Evolutionary conservation across 2,113 vertebrate genomes (phyloP).

Genomic region (Lutjanus erythropterus): DNA sequence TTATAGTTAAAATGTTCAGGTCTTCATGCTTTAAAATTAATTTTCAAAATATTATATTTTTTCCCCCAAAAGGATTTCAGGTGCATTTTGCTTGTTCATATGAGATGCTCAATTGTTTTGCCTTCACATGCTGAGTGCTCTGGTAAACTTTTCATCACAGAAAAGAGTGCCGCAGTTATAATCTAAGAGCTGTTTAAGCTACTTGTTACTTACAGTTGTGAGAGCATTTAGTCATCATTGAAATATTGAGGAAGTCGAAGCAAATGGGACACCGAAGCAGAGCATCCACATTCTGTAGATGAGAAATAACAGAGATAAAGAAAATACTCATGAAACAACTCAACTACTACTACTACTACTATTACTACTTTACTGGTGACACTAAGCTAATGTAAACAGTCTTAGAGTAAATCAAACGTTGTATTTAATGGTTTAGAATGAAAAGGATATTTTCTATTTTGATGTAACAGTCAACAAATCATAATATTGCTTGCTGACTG

Average conservation of each 20-base stretch:
- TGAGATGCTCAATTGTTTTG: background rate
- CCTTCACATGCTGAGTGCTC: background rate
- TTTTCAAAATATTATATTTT: background rate
- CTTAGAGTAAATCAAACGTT: no score
- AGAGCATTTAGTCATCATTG: constrained; percentile 96
- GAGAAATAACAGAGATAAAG: constrained; percentile 16
- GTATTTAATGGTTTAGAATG: background rate
- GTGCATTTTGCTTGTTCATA: background rate
- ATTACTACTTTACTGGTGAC: no score
- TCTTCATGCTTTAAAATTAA: background rate
- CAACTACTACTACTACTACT: background rate
- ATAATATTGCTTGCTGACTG: background rate
- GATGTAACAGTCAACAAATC: background rate
- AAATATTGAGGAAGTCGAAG: constrained; percentile 93
- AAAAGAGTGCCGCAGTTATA: no score
- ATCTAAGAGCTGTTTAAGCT: no score
- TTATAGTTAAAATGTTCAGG: background rate
- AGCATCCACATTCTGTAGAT: constrained; percentile 88
- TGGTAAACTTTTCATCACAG: no score
- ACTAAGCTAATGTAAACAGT: background rate
- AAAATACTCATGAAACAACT: background rate
- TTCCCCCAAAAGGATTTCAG: background rate
- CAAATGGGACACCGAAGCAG: constrained; percentile 95
- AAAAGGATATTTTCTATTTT: background rate
- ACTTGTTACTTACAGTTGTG: constrained; percentile 93